phyloP scores from a whole-genome alignment of 2,888 invertebrate species.

The Lithophane semibrunnea region DNA sequence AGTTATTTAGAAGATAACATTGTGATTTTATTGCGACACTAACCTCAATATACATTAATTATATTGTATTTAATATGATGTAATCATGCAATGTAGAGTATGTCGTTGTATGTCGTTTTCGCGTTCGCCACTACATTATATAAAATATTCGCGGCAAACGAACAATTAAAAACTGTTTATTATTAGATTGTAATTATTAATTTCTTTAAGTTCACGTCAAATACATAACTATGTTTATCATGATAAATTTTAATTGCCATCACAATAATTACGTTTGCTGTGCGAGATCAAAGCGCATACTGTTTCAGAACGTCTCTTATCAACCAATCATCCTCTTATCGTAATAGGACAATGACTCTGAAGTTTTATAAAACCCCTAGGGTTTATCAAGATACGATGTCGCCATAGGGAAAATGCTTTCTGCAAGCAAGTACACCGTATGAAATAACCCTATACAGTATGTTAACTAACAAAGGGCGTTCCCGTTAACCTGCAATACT shows the following conservation, averaged over 20 bases:
- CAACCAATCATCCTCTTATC: slow-evolving; percentile 75
- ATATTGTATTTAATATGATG: slow-evolving; percentile 22
- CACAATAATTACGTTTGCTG: slow-evolving; percentile 68
- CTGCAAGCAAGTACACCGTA: slow-evolving; percentile 20
- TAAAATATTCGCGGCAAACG: slow-evolving; percentile 12
- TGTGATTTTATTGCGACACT: slow-evolving; percentile 36
- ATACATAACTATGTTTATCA: slow-evolving; percentile 64
- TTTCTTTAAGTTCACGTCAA: slow-evolving; percentile 50
- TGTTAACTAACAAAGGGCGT: too few species aligned
- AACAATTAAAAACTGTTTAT: slow-evolving; percentile 39
- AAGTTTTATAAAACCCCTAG: slow-evolving; percentile 71
- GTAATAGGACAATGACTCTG: slow-evolving; percentile 76
- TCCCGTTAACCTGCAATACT: too few species aligned
- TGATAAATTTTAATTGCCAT: slow-evolving; percentile 66
- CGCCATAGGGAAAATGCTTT: slow-evolving; percentile 46
- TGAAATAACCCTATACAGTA: not conserved
- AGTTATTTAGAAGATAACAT: slow-evolving; percentile 17
- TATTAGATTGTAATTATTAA: slow-evolving; percentile 45
- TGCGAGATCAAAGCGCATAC: slow-evolving; percentile 69
- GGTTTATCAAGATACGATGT: slow-evolving; percentile 57
- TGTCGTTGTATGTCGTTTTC: not conserved
- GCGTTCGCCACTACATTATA: slow-evolving; percentile 1
- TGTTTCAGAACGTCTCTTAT: slow-evolving; percentile 71
- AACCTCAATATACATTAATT: slow-evolving; percentile 8
- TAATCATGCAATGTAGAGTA: slow-evolving; percentile 13